Base-by-base conservation (phyloP, 2,888 invertebrate species). In the Conus canariensis region DNA sequence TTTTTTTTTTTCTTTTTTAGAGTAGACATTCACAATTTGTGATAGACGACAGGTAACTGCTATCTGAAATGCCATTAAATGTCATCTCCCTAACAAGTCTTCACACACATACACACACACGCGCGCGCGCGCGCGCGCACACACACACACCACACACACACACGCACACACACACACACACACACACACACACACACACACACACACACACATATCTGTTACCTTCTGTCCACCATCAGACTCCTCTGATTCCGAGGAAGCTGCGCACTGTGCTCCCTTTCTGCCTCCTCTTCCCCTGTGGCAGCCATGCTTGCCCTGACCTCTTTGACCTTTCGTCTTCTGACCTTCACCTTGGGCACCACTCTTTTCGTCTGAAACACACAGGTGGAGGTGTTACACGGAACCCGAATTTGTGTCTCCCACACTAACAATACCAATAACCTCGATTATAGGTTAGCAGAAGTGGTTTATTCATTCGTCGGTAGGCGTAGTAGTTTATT, bases 231-330 rank as follows among this genome's bases (percentile, higher is more conserved):
- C 86, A 67, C 64, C 22, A 67, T 86, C 86, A 1, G 85, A 85
- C 25, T 82, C 82, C 10, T 87, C 87, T 7, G 87, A 87, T 56
- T 74, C 87, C 4, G 87, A 87, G 16, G 64, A 86, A 4, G 64
- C 64, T 64, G 60, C 1, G 64, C 80, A 58, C 12, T 19, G 60
- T 7, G 59, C 25, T n/a, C 59, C 82, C 0, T 60, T 80, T 30
- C 60, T 88, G 80, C 45, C 64, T 88, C 82, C 60, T 60, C 30
- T 60, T 12, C 58, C 14, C 30, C 82, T 25, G 30, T 82, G 80
- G 30, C 82, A 60, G 64, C 60, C 30, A 30, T 64, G 74, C n/a
- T 87, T 56, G 56, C 74, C 56, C 1, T 74, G 56, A 64, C 85
- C 25, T 85, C 16, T 22, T 4, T 64, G 86, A 67, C 86, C 9